Base-by-base conservation (phyloP, 1,140 invertebrate genomes). In the Tetraneura akinire region DNA sequence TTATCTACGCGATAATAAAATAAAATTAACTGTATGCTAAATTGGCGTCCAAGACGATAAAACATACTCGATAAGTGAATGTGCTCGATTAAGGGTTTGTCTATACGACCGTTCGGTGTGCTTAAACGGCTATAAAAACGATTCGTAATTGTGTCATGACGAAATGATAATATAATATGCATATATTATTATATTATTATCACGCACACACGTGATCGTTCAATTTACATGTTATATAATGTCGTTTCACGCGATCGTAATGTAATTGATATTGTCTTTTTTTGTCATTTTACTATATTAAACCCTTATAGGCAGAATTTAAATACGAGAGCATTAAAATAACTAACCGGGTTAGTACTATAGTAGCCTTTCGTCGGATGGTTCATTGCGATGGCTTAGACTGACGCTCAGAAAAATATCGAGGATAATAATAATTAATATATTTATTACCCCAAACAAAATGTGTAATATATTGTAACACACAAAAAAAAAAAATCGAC, bases 61-160 rank as follows among this genome's bases (percentile, higher is more conserved):
- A 74, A 74, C 49, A 74, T n/a, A n/a, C 10, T 32, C 26, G 70
- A 55, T 73, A 53, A 73, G 18, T 32, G 70, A 16, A 16, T n/a
- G 51, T 23, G 32, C n/a, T 42, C 51, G 13, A 21, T n/a, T 21
- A 42, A 14, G n/a, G 37, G n/a, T 66, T 8, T 4, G 32, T 37
- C 32, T 37, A n/a, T n/a, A 37, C 18, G 1, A 3, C 29, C 64
- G 32, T 1, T 6, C n/a, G 49, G 29, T 37, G n/a, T 23, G 14
- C 47, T 74, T 37, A 74, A 55, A 74, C 29, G 71, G 0, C 71
- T 21, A 74, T 74, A 55, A 55, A 55, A 74, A 53, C 71, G n/a
- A 53, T 37, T 53, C 11, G 71, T 55, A 74, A 74, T 74, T 74
- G 71, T 37, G 45, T 14, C 51, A n/a, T 5, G 37, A 66, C 32